These are phyloP conservation scores for Gnathonemus longibarbis DNA, from an alignment of 2,113 vertebrate species.

Conservation along the genomic window DNA sequence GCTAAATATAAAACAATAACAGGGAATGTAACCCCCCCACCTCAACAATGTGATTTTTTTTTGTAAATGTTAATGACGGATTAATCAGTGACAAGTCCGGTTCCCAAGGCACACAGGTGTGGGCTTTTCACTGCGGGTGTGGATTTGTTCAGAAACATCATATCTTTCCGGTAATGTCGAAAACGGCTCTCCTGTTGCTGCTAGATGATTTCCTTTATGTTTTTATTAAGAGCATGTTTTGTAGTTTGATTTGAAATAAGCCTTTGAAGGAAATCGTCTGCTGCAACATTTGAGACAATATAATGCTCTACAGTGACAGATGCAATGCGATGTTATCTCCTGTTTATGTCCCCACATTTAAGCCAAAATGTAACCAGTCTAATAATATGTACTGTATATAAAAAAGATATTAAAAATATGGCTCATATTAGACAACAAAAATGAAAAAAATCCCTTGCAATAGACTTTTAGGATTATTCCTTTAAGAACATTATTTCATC, in stretches of 20 bases:
- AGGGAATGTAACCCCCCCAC: not conserved
- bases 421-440: not conserved
- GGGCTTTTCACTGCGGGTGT: not conserved
- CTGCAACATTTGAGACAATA: not conserved
- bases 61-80: not conserved
- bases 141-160: not conserved
- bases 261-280: not conserved
- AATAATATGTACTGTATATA: not conserved
- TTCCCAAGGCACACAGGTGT: not conserved
- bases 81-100: not conserved
- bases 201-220: not conserved
- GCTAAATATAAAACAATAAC: not conserved
- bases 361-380: not conserved
- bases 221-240: not conserved
- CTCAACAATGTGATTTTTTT: not conserved
- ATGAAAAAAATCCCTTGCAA: not conserved
- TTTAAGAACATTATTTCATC: not conserved
- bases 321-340: not conserved
- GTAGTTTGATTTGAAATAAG: not conserved
- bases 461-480: not conserved
- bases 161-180: not conserved
- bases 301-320: not conserved
- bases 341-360: not conserved
- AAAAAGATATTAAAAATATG: not conserved
- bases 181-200: not conserved